A percentile compares a stretch with the other conserved stretches of the same genome.
Evolutionary conservation across 1,140 invertebrate genomes (phyloP).

Genomic region (Hesperophylax magnus): DNA sequence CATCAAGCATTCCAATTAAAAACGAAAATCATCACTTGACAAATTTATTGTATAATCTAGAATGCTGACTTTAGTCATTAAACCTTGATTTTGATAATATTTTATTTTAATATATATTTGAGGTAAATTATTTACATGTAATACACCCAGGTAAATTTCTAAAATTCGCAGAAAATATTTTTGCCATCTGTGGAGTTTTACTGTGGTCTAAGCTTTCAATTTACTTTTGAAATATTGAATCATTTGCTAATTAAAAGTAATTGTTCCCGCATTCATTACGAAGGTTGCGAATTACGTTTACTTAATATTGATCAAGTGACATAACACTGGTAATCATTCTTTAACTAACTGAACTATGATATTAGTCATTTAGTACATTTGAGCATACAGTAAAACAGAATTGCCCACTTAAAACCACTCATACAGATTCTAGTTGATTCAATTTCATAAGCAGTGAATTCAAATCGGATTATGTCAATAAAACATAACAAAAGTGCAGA

Average conservation of each 20-base stretch:
- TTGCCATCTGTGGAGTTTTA: not conserved
- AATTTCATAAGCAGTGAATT: not conserved
- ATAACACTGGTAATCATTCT: not conserved
- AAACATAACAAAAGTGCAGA: too few species aligned
- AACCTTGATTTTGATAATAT: not conserved
- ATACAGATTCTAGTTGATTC: not conserved
- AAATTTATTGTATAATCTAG: too few species aligned
- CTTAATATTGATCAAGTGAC: slow-evolving; percentile 8
- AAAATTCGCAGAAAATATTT: not conserved
- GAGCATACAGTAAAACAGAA: not conserved
- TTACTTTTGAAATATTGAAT: slow-evolving; percentile 3
- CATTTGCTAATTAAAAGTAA: slow-evolving; percentile 35
- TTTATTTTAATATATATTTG: not conserved
- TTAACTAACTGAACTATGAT: not conserved
- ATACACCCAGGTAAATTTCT: not conserved
- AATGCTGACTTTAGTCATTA: not conserved
- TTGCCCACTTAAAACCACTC: not conserved
- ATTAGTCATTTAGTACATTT: not conserved
- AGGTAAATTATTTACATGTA: not conserved
- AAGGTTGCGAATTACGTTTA: slow-evolving; percentile 1
- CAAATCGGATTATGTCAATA: too few species aligned
- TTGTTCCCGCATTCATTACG: slow-evolving; percentile 42
- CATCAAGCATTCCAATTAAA: too few species aligned
- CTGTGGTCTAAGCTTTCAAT: slow-evolving; percentile 10
- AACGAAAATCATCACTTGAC: too few species aligned